phyloP scores from a whole-genome alignment of 2,113 vertebrate species.

The Athene cunicularia region DNA sequence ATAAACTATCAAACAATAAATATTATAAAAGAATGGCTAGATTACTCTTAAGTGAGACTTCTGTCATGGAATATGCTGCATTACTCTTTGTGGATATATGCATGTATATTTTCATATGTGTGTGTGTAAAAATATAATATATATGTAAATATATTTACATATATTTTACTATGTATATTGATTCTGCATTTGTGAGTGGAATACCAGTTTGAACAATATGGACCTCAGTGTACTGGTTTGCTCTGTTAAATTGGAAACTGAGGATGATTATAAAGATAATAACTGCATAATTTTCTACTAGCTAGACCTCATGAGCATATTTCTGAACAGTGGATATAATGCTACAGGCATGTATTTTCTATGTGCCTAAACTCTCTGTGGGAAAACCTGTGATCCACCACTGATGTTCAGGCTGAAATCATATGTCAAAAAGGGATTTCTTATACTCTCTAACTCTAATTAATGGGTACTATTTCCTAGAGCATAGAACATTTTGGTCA shows the following conservation, averaged over 20 bases:
- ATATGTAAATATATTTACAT: not conserved
- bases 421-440: not conserved
- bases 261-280: not conserved
- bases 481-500: not conserved
- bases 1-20: not conserved
- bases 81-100: not conserved
- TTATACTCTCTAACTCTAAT: not conserved
- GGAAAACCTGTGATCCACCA: not conserved
- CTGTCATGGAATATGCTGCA: not conserved
- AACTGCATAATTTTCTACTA: not conserved
- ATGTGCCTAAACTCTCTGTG: not conserved
- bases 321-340: not conserved
- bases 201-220: not conserved
- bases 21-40: not conserved
- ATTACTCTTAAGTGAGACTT: not conserved
- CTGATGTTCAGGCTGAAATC: not conserved
- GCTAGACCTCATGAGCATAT: not conserved
- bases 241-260: not conserved
- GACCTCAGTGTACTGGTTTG: not conserved
- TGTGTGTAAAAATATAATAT: not conserved
- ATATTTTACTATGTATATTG: not conserved
- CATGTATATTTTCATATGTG: not conserved
- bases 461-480: not conserved
- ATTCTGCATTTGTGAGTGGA: not conserved
- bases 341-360: not conserved